Percentiles rank a stretch among this genome's conserved stretches.
Evolutionary conservation across 2,113 vertebrate genomes (phyloP).

Genomic region (Pavo muticus): DNA sequence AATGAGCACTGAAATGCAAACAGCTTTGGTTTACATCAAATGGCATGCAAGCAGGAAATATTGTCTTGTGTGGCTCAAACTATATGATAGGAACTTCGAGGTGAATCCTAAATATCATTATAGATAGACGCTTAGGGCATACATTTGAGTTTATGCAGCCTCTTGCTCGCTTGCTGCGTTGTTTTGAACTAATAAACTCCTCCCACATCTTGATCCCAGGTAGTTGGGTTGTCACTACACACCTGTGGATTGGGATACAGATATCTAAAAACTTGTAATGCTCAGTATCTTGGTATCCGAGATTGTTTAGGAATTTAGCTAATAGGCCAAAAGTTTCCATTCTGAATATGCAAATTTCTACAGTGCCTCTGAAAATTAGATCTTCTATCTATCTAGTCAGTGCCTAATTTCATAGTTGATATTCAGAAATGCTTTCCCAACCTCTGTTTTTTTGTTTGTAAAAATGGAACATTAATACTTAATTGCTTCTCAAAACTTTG

Average conservation of each 20-base stretch:
- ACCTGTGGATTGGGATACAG: neutral
- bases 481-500: constrained; percentile 71
- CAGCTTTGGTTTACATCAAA: neutral
- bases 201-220: constrained; percentile 11
- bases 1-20: neutral
- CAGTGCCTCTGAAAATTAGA: constrained; percentile 66
- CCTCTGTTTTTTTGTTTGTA: constrained; percentile 68
- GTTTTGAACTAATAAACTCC: constrained; percentile 39
- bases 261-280: constrained; percentile 8
- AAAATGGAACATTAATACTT: constrained; percentile 69
- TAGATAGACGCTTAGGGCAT: neutral
- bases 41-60: neutral
- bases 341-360: constrained; percentile 61
- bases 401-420: constrained; percentile 71
- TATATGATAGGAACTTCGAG: neutral
- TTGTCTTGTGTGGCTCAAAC: neutral
- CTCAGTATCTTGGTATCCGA: constrained; percentile 33
- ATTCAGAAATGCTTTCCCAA: constrained; percentile 68
- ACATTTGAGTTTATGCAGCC: neutral
- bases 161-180: constrained; percentile 26
- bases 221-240: neutral
- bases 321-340: constrained; percentile 57
- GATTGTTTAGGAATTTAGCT: constrained; percentile 55
- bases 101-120: neutral
- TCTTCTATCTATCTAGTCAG: constrained; percentile 56